Evolutionary conservation across 2,888 invertebrate genomes (phyloP).

Genomic region (Apodemia hepburni): DNA sequence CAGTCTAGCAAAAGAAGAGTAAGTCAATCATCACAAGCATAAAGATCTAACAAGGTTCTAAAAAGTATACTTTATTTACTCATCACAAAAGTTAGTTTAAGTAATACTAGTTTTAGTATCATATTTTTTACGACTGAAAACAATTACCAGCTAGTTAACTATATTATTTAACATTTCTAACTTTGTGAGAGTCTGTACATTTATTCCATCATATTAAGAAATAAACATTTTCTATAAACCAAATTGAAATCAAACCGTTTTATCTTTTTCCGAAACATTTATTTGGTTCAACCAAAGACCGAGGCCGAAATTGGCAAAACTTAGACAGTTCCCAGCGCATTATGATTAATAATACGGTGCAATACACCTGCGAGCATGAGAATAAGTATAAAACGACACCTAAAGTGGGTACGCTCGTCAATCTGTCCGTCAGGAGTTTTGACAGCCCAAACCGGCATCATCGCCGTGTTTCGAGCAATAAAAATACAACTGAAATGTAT

Average conservation of each 20-base stretch:
- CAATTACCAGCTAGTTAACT: no score
- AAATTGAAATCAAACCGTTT: background rate
- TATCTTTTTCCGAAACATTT: background rate
- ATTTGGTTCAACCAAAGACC: background rate
- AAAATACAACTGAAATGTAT: constrained; percentile 47
- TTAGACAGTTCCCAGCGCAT: constrained; percentile 33
- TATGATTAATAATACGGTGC: constrained; percentile 56
- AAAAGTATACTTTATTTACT: no score
- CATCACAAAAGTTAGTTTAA: no score
- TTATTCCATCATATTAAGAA: no score
- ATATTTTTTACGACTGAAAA: no score
- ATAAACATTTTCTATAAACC: background rate
- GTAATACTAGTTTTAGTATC: no score
- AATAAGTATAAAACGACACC: constrained; percentile 62
- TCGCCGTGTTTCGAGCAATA: constrained; percentile 44
- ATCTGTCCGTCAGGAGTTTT: constrained; percentile 73
- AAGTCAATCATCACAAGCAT: no score
- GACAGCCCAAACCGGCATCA: constrained; percentile 77
- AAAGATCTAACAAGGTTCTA: no score
- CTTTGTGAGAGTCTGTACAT: no score
- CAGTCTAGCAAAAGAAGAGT: no score
- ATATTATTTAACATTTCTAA: no score
- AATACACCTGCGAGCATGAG: constrained; percentile 54
- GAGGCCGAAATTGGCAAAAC: constrained; percentile 23
- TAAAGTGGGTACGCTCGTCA: constrained; percentile 66